Conservation (phyloP, 2,113 vertebrate genomes). For the Macrotus californicus region DNA sequence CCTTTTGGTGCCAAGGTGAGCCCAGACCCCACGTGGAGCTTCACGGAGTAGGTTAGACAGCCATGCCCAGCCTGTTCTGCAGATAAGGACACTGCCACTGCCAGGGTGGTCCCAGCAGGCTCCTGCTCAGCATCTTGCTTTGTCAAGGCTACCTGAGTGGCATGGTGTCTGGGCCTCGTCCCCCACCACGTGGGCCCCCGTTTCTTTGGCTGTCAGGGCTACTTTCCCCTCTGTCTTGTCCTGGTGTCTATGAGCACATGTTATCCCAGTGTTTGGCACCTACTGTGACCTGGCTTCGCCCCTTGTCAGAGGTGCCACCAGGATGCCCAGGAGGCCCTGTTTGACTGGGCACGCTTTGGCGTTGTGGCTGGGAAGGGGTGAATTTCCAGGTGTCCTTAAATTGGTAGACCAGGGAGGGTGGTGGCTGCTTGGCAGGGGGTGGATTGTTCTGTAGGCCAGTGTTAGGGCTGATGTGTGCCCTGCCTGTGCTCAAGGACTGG, state of each 20-base stretch:
- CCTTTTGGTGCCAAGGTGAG: not conserved
- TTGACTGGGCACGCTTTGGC: too few species aligned
- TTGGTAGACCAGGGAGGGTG: not conserved
- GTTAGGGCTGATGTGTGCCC: not conserved
- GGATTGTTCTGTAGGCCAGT: not conserved
- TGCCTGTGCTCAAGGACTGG: not conserved
- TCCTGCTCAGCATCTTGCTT: not conserved
- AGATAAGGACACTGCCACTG: not conserved
- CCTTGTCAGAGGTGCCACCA: not conserved
- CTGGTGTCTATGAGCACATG: not conserved
- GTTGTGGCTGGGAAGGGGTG: not conserved
- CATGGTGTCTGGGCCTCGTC: not conserved
- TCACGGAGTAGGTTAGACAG: rapidly evolving
- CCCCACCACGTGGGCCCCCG: not conserved
- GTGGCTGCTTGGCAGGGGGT: not conserved
- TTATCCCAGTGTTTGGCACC: not conserved
- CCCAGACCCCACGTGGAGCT: not conserved
- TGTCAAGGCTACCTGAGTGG: not conserved
- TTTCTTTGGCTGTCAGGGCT: not conserved
- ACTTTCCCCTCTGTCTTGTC: not conserved
- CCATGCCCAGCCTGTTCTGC: not conserved
- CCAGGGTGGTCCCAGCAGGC: not conserved
- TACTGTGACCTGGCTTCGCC: not conserved
- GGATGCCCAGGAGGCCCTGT: not conserved
- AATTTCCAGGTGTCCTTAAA: not conserved